Conservation (phyloP, 2,113 vertebrate genomes). For the Micromys minutus region DNA sequence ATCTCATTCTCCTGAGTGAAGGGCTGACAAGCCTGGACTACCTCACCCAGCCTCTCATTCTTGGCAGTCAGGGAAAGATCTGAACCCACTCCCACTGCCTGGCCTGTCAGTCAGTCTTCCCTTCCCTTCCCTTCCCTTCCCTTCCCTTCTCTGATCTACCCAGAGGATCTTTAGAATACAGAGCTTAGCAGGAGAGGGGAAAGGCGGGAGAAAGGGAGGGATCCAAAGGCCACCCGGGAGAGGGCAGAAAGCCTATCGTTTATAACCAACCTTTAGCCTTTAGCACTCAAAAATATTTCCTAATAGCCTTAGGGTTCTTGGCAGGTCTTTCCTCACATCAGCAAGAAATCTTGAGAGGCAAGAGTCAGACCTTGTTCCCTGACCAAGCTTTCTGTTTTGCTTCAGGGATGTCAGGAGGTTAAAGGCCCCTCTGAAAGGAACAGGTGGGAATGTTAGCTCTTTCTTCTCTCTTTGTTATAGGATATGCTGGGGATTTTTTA, state of each 20-base stretch:
- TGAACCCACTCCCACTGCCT: neutral
- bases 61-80: neutral
- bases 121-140: neutral
- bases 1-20: neutral
- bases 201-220: slow-evolving; percentile 31
- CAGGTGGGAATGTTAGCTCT: slow-evolving; percentile 35
- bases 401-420: slow-evolving; percentile 68
- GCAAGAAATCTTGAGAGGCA: slow-evolving; percentile 84
- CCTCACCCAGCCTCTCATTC: neutral
- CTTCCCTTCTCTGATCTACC: neutral
- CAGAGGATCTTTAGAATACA: neutral
- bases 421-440: slow-evolving; percentile 39
- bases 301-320: slow-evolving; percentile 83
- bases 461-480: neutral
- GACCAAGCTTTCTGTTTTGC: slow-evolving; percentile 75
- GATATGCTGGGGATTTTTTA: neutral
- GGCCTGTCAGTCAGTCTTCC: neutral
- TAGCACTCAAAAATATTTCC: slow-evolving; percentile 80
- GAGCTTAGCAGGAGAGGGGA: neutral
- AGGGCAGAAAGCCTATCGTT: slow-evolving; percentile 65
- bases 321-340: slow-evolving; percentile 80
- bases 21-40: neutral
- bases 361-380: slow-evolving; percentile 84
- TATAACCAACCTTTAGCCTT: slow-evolving; percentile 84
- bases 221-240: neutral